phyloP scores from a whole-genome alignment of 2,797 vertebrate genomes.

The Podargus strigoides region DNA sequence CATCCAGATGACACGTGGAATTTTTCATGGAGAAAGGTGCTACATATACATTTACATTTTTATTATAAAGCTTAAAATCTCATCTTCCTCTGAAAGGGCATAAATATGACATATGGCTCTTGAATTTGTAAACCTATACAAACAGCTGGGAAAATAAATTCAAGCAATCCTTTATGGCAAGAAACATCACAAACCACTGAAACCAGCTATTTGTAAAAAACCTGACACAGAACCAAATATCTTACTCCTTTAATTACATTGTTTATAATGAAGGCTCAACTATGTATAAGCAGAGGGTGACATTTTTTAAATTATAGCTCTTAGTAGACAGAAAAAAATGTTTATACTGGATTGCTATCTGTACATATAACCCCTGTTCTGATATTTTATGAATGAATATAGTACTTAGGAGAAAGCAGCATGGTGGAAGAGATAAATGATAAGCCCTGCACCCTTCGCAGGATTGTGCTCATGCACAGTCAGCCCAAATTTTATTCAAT shows the following conservation, averaged over 20 bases:
- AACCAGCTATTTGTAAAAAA: not conserved
- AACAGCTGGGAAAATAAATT: not conserved
- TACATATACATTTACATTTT: not conserved
- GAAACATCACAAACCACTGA: not conserved
- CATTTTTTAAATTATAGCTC: not conserved
- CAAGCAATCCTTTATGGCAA: not conserved
- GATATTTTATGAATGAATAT: not conserved
- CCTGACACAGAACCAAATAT: not conserved
- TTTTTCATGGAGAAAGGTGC: not conserved
- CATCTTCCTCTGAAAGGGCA: not conserved
- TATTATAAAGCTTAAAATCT: not conserved
- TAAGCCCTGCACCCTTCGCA: not conserved
- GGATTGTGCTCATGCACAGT: not conserved
- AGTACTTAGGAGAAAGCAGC: not conserved
- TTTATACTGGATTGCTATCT: not conserved
- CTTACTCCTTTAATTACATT: not conserved
- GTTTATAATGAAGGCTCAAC: not conserved
- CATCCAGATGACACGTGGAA: not conserved
- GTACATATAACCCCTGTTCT: not conserved
- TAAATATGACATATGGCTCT: not conserved
- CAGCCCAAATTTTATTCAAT: not conserved
- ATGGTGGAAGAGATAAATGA: not conserved
- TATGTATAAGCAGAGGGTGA: not conserved
- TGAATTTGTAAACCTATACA: not conserved
- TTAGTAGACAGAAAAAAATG: not conserved